These are phyloP conservation scores for Pseudococcus jackbeardsleyi DNA, from an alignment of 2,888 invertebrate genomes.

Conservation along the genomic window DNA sequence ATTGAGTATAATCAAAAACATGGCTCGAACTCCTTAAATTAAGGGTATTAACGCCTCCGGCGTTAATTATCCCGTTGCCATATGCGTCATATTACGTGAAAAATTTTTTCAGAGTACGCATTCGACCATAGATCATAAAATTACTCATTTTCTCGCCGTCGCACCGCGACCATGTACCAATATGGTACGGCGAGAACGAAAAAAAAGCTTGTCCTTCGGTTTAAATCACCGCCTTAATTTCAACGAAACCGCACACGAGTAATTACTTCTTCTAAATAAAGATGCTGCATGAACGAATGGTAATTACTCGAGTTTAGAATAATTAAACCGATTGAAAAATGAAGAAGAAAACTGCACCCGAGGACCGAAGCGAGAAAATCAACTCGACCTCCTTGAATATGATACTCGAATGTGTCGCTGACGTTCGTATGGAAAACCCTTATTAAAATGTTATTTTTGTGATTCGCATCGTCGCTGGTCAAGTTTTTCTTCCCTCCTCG, in stretches of 20 bases:
- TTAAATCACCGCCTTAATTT: slow-evolving; percentile 6
- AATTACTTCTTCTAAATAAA: slow-evolving; percentile 16
- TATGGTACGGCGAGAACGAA: not conserved
- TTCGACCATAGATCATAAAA: slow-evolving; percentile 13
- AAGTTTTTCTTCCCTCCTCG: not conserved
- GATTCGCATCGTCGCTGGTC: not conserved
- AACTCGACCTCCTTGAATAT: slow-evolving; percentile 14
- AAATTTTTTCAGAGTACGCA: not conserved
- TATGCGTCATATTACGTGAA: not conserved
- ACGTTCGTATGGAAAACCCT: not conserved
- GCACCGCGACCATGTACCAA: not conserved
- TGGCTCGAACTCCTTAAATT: not conserved
- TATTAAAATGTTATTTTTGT: not conserved
- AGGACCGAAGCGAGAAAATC: not conserved
- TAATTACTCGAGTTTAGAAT: slow-evolving; percentile 27
- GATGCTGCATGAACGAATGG: not conserved
- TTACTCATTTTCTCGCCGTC: not conserved
- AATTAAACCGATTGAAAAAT: slow-evolving; percentile 8
- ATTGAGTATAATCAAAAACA: not conserved
- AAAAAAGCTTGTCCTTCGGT: not conserved
- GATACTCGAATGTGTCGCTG: not conserved
- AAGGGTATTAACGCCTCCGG: slow-evolving; percentile 3
- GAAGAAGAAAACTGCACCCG: not conserved
- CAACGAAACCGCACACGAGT: not conserved
- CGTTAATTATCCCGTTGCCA: not conserved